Evolutionary conservation across 1,140 invertebrate species (phyloP), one percentile per base, ranked within the genome.

Genomic region (Patella vulgata): DNA sequence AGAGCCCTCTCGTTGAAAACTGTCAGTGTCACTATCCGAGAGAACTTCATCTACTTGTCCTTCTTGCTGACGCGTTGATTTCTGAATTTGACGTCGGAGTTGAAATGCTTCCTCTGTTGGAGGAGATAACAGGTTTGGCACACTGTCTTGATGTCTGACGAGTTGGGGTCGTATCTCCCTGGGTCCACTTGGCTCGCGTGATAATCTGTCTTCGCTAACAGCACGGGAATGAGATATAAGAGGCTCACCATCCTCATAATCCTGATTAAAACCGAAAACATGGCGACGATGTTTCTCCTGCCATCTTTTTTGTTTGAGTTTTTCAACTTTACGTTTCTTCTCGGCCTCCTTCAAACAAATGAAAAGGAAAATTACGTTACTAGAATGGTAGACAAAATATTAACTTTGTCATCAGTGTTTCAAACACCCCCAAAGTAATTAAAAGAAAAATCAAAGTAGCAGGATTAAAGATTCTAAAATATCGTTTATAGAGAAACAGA

Each of bases 291-390:
- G 79, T 59, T 78, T 78, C 52, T 81, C 79, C 46, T 81, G 79
- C 79, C 79, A 81, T 31, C 76, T 54, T 50, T 75, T 78, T 62
- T 81, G 79, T 53, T 78, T 78, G 59, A 79, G 57, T 58, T 78
- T 79, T 51, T 81, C 79, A 51, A 75, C 73, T 52, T 80, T 79
- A 1, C 79, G 67, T 61, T 81, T 81, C 71, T 77, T 80, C 51
- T 81, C 79, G 12, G 76, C 72, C 50, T 81, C 79, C 79, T 81
- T 52, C 3, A 59, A 51, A 65, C 23, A 60, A 43, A 46, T 44
- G 33, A 48, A 30, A 39, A 55, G 19, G 25, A 31, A 58, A 3
- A 46, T n/a, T n/a, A n/a, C n/a, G n/a, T n/a, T n/a, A n/a, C n/a
- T n/a, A n/a, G n/a, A n/a, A n/a, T n/a, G n/a, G n/a, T n/a, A n/a